Percentiles rank a stretch among this genome's conserved stretches.
Conservation (phyloP, 2,113 vertebrate species). For the Planiliza haematocheilus region DNA sequence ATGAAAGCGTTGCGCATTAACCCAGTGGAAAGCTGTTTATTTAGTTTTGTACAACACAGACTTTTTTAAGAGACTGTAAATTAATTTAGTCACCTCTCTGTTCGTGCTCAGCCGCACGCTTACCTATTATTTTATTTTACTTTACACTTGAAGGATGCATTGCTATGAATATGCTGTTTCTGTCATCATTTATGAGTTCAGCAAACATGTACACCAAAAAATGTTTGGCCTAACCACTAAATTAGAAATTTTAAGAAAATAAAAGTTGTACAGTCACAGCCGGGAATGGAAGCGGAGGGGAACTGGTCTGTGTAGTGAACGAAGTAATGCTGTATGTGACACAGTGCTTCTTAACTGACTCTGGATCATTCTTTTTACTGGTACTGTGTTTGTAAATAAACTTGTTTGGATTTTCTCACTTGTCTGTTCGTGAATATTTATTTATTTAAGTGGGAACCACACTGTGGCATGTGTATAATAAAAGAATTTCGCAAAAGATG, state of each 20-base stretch:
- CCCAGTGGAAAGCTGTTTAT: constrained; percentile 30
- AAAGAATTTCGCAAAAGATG: too few relatives aligned
- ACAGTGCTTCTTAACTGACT: constrained; percentile 67
- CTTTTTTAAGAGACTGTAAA: constrained; percentile 24
- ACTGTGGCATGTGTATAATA: not conserved
- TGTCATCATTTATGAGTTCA: constrained; percentile 12
- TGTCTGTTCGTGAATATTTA: constrained; percentile 10
- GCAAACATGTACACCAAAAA: constrained; percentile 26
- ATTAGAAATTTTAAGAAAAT: constrained; percentile 2
- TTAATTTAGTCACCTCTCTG: constrained; percentile 13
- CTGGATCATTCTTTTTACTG: constrained; percentile 74
- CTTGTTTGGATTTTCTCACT: constrained; percentile 74
- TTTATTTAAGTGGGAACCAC: too few relatives aligned
- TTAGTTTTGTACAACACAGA: constrained; percentile 39
- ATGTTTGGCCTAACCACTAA: constrained; percentile 18
- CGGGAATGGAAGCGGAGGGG: constrained; percentile 18
- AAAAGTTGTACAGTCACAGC: constrained; percentile 31
- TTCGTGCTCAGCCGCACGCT: constrained; percentile 37
- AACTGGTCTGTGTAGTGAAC: constrained; percentile 29
- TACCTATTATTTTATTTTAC: not conserved
- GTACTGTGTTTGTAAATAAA: constrained; percentile 83
- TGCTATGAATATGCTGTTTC: not conserved
- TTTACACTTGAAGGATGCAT: constrained; percentile 6
- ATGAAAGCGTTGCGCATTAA: constrained; percentile 20
- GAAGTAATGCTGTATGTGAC: constrained; percentile 27